These are phyloP conservation scores for Thinocorus orbignyianus DNA, from an alignment of 2,113 vertebrate genomes.

Conservation along the genomic window DNA sequence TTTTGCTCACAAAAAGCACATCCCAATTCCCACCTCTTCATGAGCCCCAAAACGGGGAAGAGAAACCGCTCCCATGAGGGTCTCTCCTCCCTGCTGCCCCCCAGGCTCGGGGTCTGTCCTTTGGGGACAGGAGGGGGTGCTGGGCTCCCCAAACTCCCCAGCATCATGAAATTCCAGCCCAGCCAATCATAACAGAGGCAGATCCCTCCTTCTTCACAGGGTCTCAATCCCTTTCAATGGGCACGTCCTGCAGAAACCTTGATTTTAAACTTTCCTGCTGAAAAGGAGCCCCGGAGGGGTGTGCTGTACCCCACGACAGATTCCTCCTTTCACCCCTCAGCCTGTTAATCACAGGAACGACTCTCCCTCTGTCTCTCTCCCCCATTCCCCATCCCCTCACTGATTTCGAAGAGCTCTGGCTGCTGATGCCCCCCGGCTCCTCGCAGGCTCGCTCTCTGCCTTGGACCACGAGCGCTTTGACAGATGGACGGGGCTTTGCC, in stretches of 20 bases:
- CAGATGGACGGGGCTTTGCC: neutral
- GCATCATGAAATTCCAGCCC: accelerated
- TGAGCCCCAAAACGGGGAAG: neutral
- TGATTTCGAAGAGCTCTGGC: neutral
- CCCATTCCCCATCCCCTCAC: neutral
- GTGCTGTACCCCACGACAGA: neutral
- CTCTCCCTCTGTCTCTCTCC: neutral
- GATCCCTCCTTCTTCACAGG: accelerated
- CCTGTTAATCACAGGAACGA: neutral
- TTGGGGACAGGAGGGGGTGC: neutral
- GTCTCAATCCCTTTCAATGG: no score
- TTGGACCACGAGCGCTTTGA: neutral
- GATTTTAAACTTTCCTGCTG: neutral
- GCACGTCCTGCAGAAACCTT: accelerated
- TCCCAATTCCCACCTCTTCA: neutral
- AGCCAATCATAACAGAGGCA: neutral
- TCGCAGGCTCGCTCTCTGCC: neutral
- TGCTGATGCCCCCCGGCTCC: neutral
- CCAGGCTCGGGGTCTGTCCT: accelerated
- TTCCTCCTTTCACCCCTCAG: neutral
- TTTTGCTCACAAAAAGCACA: neutral
- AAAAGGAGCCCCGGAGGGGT: accelerated
- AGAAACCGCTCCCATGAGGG: neutral
- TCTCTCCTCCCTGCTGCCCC: no score
- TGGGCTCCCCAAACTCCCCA: accelerated